Evolutionary conservation across 1,140 invertebrate genomes (phyloP), one percentile per base, ranked within the genome.

Genomic region (Elymnias hypermnestra): DNA sequence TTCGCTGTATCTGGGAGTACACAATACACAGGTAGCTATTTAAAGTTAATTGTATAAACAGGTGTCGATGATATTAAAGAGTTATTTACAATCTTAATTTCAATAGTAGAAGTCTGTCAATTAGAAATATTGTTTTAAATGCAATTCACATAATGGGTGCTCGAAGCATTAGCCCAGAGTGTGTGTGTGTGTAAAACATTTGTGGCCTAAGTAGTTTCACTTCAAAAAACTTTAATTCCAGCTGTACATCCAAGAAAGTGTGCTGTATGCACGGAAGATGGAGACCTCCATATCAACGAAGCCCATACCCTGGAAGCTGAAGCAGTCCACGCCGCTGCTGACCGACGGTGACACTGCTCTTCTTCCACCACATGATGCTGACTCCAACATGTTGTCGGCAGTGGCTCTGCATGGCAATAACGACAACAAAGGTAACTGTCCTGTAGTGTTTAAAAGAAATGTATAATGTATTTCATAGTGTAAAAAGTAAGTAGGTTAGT

Each of bases 1-100:
- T 1, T 87, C 91, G 6, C 83, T 97, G 2, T 98, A 97, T 85
- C 76, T 98, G 21, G 95, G 95, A 26, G 93, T 94, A 85, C 94
- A 97, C 79, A 89, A 95, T 17, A 92, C 91, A 58, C 94, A 96
- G 87, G 89, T 90, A 47, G 54, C 51, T 33, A 42, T 29, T 5
- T 36, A n/a, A 38, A 22, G 38, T 14, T 14, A 13, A 7, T 17
- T 5, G 25, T n/a, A n/a, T 28, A 21, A 21, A 21, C 19, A 21
- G 19, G 6, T 6, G 19, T 21, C 19, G n/a, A 21, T 6, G 19
- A 21, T 21, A 21, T n/a, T n/a, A n/a, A n/a, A n/a, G 6, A 21
- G 6, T 21, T 21, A 3, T 21, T 21, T 3, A 21, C 19, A 3
- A 21, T 21, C 19, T 4, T 4, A 4, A 21, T 21, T 21, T 4